Percentiles rank a stretch among this genome's conserved stretches.
Conservation (phyloP, 2,113 vertebrate species). For the Capreolus pygargus region DNA sequence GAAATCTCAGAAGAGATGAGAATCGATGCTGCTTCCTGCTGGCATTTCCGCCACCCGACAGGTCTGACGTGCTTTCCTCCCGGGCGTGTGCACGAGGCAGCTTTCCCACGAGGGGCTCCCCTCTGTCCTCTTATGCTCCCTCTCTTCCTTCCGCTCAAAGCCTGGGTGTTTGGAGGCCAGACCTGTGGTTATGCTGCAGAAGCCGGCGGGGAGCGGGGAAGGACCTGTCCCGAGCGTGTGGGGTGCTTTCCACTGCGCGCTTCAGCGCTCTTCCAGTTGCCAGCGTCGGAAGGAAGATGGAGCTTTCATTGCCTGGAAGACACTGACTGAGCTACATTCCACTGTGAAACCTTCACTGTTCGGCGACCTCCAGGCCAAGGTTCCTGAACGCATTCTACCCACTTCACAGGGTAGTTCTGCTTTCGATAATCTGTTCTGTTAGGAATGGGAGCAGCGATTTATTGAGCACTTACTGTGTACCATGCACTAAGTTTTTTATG, state of each 20-base stretch:
- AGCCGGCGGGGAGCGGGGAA: neutral
- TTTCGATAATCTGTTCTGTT: neutral
- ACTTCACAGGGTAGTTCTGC: neutral
- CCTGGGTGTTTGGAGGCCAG: neutral
- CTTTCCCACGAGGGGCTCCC: fast-evolving
- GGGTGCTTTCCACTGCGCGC: fast-evolving
- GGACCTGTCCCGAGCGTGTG: fast-evolving
- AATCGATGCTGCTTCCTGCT: neutral
- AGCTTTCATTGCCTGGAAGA: neutral
- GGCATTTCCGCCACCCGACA: neutral
- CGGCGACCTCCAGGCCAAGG: neutral
- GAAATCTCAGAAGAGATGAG: neutral
- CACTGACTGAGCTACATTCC: neutral
- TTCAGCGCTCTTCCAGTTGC: neutral
- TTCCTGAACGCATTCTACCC: neutral
- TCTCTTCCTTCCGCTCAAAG: neutral
- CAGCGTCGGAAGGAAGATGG: neutral
- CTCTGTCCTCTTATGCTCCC: fast-evolving
- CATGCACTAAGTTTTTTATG: neutral
- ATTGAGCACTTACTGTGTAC: neutral
- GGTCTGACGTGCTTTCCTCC: neutral
- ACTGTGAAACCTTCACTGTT: too few species aligned
- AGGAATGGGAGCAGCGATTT: neutral
- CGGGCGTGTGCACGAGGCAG: neutral
- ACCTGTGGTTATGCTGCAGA: fast-evolving